These are phyloP conservation scores for Alethe castanea DNA, from an alignment of 2,113 vertebrate genomes.

Conservation along the genomic window DNA sequence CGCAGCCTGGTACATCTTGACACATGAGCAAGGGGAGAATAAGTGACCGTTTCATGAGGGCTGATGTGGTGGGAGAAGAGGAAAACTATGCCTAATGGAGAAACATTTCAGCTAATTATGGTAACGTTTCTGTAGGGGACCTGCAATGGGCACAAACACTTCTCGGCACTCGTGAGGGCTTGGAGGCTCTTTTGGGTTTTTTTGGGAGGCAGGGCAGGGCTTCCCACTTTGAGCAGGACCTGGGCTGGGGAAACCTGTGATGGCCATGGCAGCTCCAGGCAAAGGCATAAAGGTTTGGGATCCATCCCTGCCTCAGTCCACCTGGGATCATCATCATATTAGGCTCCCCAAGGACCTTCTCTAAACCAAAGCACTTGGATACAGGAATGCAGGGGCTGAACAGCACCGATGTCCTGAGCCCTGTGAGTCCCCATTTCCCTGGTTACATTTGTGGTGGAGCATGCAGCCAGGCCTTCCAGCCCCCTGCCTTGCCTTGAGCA, in stretches of 20 bases:
- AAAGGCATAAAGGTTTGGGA: not conserved
- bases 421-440: rapidly evolving
- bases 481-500: not conserved
- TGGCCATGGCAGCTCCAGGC: not conserved
- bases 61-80: constrained; percentile 18
- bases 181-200: not conserved
- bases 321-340: not conserved
- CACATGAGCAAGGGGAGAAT: not conserved
- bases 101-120: constrained; percentile 11
- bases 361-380: not conserved
- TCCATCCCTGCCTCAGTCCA: not conserved
- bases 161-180: not conserved
- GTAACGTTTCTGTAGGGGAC: not conserved
- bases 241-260: not conserved
- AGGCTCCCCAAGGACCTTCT: not conserved
- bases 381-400: not conserved
- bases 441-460: not conserved
- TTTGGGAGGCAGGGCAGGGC: not conserved
- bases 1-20: constrained; percentile 22
- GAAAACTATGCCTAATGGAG: constrained; percentile 1
- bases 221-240: not conserved
- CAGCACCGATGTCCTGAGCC: rapidly evolving
- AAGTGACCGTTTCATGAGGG: constrained; percentile 11
- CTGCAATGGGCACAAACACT: constrained; percentile 8
- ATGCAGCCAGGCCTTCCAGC: not conserved